These are phyloP conservation scores for Hemicrepidius hirtus DNA, from an alignment of 2,888 invertebrate species.

Conservation along the genomic window DNA sequence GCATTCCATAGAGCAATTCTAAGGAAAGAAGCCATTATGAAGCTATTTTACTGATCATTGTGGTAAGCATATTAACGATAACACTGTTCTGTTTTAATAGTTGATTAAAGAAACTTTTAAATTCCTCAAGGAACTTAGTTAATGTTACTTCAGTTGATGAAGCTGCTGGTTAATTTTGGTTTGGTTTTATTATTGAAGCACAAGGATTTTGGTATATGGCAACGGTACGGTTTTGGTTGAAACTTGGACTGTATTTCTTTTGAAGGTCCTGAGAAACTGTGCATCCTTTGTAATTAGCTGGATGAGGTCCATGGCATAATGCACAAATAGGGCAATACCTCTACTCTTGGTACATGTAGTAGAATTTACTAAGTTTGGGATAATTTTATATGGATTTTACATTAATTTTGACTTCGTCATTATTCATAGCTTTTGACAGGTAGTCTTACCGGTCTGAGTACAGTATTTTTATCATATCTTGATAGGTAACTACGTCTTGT, in stretches of 20 bases:
- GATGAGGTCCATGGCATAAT: slow-evolving; percentile 1
- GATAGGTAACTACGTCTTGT: background rate
- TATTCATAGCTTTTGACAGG: background rate
- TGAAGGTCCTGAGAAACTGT: slow-evolving; percentile 11
- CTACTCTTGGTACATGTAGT: slow-evolving; percentile 6
- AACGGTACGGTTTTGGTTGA: too few species aligned
- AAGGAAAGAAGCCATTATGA: slow-evolving; percentile 5
- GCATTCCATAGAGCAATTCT: slow-evolving; percentile 12
- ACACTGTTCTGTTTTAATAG: slow-evolving; percentile 7
- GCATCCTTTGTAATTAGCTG: slow-evolving; percentile 11
- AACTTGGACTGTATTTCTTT: too few species aligned
- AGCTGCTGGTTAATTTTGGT: background rate
- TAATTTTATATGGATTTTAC: slow-evolving; percentile 5
- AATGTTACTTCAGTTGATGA: background rate
- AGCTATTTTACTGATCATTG: slow-evolving; percentile 8
- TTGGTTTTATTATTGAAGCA: background rate
- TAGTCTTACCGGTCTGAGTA: background rate
- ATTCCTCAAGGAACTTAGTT: slow-evolving; percentile 17
- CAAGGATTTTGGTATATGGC: background rate
- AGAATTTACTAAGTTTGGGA: background rate
- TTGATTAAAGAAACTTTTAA: slow-evolving; percentile 9
- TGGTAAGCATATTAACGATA: slow-evolving; percentile 3
- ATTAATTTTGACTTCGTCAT: slow-evolving; percentile 8
- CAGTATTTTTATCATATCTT: slow-evolving; percentile 2
- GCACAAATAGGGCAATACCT: too few species aligned